A percentile compares a stretch with the other conserved stretches of the same genome.
Conservation (phyloP, 2,797 vertebrate species). For the Sparus aurata region DNA sequence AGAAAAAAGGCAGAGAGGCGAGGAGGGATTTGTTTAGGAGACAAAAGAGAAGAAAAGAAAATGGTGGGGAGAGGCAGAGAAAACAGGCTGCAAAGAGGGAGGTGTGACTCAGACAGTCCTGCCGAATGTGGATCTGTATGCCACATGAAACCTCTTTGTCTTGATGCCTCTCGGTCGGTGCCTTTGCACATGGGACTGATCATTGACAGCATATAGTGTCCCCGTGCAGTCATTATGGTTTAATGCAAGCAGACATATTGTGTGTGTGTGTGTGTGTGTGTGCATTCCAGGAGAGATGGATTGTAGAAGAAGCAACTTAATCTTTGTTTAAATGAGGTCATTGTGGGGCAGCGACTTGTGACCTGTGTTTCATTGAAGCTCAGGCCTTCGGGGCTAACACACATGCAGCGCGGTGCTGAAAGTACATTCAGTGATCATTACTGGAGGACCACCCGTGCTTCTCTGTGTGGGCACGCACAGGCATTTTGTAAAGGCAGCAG, state of each 20-base stretch:
- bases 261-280: neutral
- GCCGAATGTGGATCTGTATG: slow-evolving; percentile 38
- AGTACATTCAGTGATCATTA: neutral
- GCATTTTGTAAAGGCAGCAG: neutral
- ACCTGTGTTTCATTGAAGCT: slow-evolving; percentile 27
- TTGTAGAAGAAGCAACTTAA: slow-evolving; percentile 19
- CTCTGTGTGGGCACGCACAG: neutral
- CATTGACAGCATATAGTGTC: neutral
- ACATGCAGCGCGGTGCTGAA: neutral
- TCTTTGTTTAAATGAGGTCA: slow-evolving; percentile 42
- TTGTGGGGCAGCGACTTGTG: slow-evolving; percentile 34
- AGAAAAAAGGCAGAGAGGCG: neutral
- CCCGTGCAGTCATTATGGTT: slow-evolving; percentile 2
- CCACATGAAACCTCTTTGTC: slow-evolving; percentile 59
- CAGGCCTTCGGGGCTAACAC: neutral
- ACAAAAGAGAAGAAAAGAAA: slow-evolving; percentile 34
- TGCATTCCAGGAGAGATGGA: slow-evolving; percentile 34
- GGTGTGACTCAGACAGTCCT: slow-evolving; percentile 51
- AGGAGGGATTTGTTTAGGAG: slow-evolving; percentile 11
- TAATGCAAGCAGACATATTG: slow-evolving; percentile 2
- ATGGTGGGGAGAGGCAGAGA: slow-evolving; percentile 30
- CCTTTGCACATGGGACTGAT: slow-evolving; percentile 27
- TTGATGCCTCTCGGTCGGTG: slow-evolving; percentile 21
- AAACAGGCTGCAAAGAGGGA: slow-evolving; percentile 36
- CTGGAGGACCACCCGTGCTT: neutral